Evolutionary conservation across 2,113 vertebrate genomes (phyloP), one percentile per base, ranked within the genome.

Genomic region (Xenopus laevis): DNA sequence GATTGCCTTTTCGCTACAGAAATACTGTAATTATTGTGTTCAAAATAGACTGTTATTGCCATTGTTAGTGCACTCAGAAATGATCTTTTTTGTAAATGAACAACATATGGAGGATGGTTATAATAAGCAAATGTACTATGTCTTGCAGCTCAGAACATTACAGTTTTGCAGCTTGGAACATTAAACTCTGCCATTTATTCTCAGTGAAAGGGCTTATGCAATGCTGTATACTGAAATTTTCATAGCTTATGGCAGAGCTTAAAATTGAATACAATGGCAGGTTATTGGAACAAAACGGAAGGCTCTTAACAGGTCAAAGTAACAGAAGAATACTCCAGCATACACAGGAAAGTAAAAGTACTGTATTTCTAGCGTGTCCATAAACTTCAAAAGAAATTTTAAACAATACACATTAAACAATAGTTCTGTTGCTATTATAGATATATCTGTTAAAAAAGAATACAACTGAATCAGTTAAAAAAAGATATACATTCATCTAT

Each of bases 51-150:
- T 53, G 44, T 52, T 62, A 53, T 68, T 62, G 8, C n/a, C 65
- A 75, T 68, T 62, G 73, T 44, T 76, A 62, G 21, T 12, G 55
- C 18, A 75, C 33, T 15, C 58, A 76, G 59, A 63, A 69, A 76
- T 68, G 18, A 69, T 47, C 58, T 23, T 69, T 62, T 53, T 55
- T 63, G 59, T 10, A 62, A 62, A 69, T 68, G 65, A n/a, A 59
- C 23, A 21, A 69, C 66, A 76, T 76, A 76, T 69, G 66, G 73
- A 63, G 61, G 57, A 63, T 76, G 58, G 50, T 62, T 11, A 21
- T 45, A 55, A 68, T 69, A 76, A 55, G 65, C 58, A 69, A 68
- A 74, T 40, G 46, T 57, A 52, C 44, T 68, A 63, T 76, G 73
- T 63, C 13, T 63, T 20, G 53, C 53, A 1, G 17, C 16, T 55